Evolutionary conservation across 2,797 vertebrate genomes (phyloP).

Genomic region (Labeo calbasu): DNA sequence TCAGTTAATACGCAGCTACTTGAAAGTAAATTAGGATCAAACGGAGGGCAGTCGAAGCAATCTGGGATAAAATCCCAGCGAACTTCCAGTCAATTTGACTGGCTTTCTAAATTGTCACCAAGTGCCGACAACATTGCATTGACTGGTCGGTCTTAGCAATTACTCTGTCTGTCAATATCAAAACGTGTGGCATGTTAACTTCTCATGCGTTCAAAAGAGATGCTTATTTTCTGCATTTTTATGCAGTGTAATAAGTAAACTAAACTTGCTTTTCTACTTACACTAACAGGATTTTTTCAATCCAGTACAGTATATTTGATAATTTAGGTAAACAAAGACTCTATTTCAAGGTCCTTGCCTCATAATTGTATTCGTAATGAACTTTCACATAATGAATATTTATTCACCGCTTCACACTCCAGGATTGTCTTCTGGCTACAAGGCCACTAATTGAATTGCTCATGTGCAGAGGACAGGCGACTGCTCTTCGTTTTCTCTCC

Average conservation of each 20-base stretch:
- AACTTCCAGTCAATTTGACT: constrained; percentile 17
- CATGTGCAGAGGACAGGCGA: constrained; percentile 40
- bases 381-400: constrained; percentile 63
- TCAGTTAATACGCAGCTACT: neutral
- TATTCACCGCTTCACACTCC: constrained; percentile 51
- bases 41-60: neutral
- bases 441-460: constrained; percentile 63
- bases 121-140: neutral
- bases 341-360: constrained; percentile 58
- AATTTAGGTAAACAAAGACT: constrained; percentile 54
- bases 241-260: neutral
- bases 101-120: constrained; percentile 19
- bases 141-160: neutral
- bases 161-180: neutral
- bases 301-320: constrained; percentile 46
- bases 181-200: neutral
- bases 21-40: constrained; percentile 19
- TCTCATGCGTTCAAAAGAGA: neutral
- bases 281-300: neutral
- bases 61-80: constrained; percentile 6
- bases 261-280: constrained; percentile 19
- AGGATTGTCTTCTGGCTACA: constrained; percentile 58
- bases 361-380: constrained; percentile 62
- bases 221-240: neutral
- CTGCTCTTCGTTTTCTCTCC: constrained; percentile 27